Base-by-base conservation (phyloP, 1,140 invertebrate species). In the Leucophenga varia region DNA sequence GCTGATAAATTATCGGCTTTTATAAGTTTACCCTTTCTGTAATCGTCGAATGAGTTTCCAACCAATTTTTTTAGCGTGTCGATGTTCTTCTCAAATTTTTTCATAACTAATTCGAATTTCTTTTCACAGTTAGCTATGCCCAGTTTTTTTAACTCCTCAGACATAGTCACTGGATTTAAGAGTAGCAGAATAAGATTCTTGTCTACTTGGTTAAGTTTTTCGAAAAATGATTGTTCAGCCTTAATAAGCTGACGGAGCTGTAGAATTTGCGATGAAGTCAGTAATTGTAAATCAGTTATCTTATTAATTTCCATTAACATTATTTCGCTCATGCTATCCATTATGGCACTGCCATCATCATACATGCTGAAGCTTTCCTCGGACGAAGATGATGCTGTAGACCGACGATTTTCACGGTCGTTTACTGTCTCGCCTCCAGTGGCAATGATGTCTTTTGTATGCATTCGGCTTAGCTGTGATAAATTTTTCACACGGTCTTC, bases 281-380 rank as follows among this genome's bases (percentile, higher is more conserved):
- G 52, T 34, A 53, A 52, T 43, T 61, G 57, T 7, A 75, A 19
- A 19, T 69, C 61, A n/a, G 45, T 40, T n/a, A 75, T 68, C 54
- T 74, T 74, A 41, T 64, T 68, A 3, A 75, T 74, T 52, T 74
- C 72, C 8, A 43, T 35, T 13, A 74, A 52, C 43, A 75, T 52
- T n/a, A 59, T 39, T 12, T 72, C 53, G 3, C 54, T 61, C 16
- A 71, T 60, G 16, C 41, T 48, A 38, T 69, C 53, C 16, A 69
- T 46, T 25, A 56, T 61, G 2, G 18, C n/a, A 2, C 41, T 21
- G 16, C 32, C 51, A 3, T 49, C 43, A 32, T 52, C 47, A 8
- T 32, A 18, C 2, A 47, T 28, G 8, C 35, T 36, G 8, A 3
- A 20, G 3, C 14, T 21, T 16, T 55, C 57, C 7, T 49, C 49